Evolutionary conservation across 2,888 invertebrate genomes (phyloP), one percentile per base, ranked within the genome.

Genomic region (Amphipoea lucens): DNA sequence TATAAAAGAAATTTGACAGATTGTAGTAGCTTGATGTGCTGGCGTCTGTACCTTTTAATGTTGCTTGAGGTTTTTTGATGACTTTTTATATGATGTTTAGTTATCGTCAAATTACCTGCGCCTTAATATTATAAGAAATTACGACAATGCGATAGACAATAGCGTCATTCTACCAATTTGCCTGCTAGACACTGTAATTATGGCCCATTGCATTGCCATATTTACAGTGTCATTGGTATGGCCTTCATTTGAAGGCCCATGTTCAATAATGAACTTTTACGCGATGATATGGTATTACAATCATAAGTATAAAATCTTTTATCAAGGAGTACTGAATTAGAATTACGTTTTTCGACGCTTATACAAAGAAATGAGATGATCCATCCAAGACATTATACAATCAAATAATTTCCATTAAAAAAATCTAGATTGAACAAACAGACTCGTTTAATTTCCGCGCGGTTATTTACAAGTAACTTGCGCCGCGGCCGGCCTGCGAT

Each of bases 401-500:
- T 72, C 63, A 86, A 76, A 82, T 60, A 7, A 74, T 69, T 85
- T 80, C 72, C 73, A 79, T 82, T n/a, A 68, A 80, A 81, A 48
- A 82, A 82, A 85, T 81, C 63, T 65, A 69, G 74, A 82, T 74
- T 65, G 65, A 60, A 69, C 74, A 65, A 85, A 81, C 65, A 74
- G 65, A 84, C 14, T 73, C 29, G 62, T 85, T 82, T 81, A 85
- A 79, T 87, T 83, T 79, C 62, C 54, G 79, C 62, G 57, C 69
- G 42, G 62, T 74, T 81, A 77, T 81, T 85, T 74, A 57, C 68
- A 77, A 77, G 70, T 83, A 81, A 85, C 83, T 90, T 90, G 88
- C 85, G 87, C 89, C 90, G 82, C 74, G 79, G 82, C 80, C 79
- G 81, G 86, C 73, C 75, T 76, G 77, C 79, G 78, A 81, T 82